phyloP scores from a whole-genome alignment of 2,888 invertebrate species.

The Amphipoea lucens region DNA sequence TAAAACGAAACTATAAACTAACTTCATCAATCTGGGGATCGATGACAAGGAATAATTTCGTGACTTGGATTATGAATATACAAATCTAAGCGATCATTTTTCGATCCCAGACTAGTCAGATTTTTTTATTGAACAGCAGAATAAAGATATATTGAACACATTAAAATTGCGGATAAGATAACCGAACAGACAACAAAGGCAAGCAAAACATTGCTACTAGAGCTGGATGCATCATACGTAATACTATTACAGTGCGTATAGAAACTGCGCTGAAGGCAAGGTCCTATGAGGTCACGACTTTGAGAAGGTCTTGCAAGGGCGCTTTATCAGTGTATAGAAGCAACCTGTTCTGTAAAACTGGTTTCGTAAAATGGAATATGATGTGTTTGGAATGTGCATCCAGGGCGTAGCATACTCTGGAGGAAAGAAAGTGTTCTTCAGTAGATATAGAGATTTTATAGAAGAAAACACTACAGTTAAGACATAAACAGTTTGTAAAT shows the following conservation, averaged over 20 bases:
- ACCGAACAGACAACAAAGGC: conserved; percentile 13
- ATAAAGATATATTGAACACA: neutral
- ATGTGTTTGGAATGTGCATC: conserved; percentile 61
- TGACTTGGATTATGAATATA: neutral
- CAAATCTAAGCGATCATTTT: neutral
- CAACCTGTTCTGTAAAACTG: conserved; percentile 74
- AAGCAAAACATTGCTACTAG: conserved; percentile 26
- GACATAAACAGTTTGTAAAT: conserved; percentile 14
- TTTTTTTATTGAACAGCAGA: neutral
- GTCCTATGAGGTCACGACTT: conserved; percentile 87
- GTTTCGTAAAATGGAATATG: conserved; percentile 72
- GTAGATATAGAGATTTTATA: neutral
- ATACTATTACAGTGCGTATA: conserved; percentile 61
- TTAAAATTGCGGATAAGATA: conserved; percentile 5
- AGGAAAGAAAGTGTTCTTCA: conserved; percentile 18
- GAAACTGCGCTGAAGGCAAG: conserved; percentile 80
- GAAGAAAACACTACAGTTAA: neutral
- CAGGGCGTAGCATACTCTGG: conserved; percentile 24
- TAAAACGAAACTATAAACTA: conserved; percentile 9
- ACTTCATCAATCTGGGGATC: neutral
- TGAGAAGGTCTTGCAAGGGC: conserved; percentile 86
- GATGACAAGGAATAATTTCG: conserved; percentile 3
- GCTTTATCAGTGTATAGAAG: conserved; percentile 73
- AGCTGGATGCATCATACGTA: conserved; percentile 20
- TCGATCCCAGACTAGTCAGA: neutral